Evolutionary conservation across 2,888 invertebrate genomes (phyloP).

Genomic region (Gastracanthus pulcherrimus): DNA sequence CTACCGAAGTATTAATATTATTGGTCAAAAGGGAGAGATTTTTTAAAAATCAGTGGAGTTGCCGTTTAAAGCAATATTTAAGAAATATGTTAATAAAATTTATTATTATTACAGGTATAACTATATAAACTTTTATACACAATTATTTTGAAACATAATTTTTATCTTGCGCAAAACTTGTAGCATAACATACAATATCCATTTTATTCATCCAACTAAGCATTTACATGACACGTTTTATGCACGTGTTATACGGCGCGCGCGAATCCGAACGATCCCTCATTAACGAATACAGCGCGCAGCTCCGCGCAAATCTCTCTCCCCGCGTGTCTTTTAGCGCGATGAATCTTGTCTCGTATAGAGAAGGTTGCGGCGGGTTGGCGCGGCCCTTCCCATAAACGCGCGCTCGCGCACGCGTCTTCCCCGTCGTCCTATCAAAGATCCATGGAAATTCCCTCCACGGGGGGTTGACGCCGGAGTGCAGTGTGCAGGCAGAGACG

Average conservation of each 20-base stretch:
- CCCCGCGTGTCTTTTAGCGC: background rate
- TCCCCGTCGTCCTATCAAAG: constrained; percentile 62
- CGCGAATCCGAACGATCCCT: background rate
- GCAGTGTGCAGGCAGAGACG: constrained; percentile 55
- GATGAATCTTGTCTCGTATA: constrained; percentile 30
- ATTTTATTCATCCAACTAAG: background rate
- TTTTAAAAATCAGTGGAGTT: too few species aligned
- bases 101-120: too few species aligned
- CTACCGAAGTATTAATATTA: too few species aligned
- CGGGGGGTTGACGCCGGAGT: constrained; percentile 67
- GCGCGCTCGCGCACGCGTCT: background rate
- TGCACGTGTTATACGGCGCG: too few species aligned
- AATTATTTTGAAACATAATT: too few species aligned
- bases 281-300: background rate
- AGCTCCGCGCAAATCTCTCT: too few species aligned
- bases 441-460: constrained; percentile 69
- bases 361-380: background rate
- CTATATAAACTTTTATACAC: too few species aligned
- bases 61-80: too few species aligned
- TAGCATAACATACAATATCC: background rate
- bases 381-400: constrained; percentile 64
- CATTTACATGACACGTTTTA: background rate
- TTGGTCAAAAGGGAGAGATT: too few species aligned
- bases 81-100: too few species aligned
- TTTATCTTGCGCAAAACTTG: background rate